phyloP scores from a whole-genome alignment of 2,888 invertebrate species.

The Schrankia costaestrigalis region DNA sequence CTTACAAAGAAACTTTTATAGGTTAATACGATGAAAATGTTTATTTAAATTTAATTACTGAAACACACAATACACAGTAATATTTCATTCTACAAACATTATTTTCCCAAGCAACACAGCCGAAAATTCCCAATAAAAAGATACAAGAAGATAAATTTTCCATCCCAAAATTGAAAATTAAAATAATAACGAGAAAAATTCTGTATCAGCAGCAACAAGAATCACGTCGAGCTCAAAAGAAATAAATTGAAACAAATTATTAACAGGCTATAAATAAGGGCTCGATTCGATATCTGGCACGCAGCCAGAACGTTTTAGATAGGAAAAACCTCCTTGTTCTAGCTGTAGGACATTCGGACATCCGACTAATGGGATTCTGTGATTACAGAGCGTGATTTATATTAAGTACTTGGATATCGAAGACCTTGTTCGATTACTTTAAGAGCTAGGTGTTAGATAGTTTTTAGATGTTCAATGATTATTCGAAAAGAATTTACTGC shows the following conservation, averaged over 20 bases:
- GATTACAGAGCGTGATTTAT: conserved; percentile 45
- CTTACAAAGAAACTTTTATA: no score
- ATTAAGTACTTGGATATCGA: conserved; percentile 27
- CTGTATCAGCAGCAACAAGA: conserved; percentile 16
- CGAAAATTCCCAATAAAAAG: no score
- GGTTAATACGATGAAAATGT: no score
- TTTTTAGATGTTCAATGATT: no score
- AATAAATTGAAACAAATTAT: conserved; percentile 72
- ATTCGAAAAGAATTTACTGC: no score
- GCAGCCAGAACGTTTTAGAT: conserved; percentile 66
- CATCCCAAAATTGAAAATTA: no score
- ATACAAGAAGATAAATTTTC: no score
- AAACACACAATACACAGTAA: no score
- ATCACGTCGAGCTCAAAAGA: conserved; percentile 23
- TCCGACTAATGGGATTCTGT: conserved; percentile 52
- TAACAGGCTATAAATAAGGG: conserved; percentile 70
- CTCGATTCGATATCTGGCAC: conserved; percentile 60
- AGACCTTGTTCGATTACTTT: conserved; percentile 19
- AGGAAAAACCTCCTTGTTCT: conserved; percentile 51
- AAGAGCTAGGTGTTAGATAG: conserved; percentile 18
- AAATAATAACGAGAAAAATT: no score
- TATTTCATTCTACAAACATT: no score
- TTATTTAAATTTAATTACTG: no score
- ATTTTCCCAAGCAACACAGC: no score
- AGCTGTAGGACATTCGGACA: conserved; percentile 50